Percentiles rank a stretch among this genome's conserved stretches.
These are phyloP conservation scores for Macroglossus sobrinus DNA, from an alignment of 2,113 vertebrate genomes.

Conservation along the genomic window DNA sequence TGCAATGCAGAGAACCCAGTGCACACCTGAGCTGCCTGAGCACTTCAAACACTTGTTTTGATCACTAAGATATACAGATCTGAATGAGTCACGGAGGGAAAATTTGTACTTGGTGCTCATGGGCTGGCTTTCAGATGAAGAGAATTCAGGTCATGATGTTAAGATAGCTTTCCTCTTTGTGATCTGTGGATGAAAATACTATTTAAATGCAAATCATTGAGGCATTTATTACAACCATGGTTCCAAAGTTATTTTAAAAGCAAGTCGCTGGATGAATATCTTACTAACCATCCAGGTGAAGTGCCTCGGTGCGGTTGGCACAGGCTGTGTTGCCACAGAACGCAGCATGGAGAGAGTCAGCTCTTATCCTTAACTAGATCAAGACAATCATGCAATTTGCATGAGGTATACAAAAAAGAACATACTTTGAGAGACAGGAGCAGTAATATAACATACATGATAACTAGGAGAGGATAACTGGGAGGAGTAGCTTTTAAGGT, in stretches of 20 bases:
- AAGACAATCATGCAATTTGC: not conserved
- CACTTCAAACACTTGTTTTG: not conserved
- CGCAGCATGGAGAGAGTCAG: fast-evolving
- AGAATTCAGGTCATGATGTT: conserved; percentile 60
- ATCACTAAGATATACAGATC: not conserved
- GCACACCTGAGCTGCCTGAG: fast-evolving
- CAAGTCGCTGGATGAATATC: not conserved
- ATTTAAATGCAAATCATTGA: conserved; percentile 76
- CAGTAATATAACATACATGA: fast-evolving
- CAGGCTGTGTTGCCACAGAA: fast-evolving
- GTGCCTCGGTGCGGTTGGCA: not conserved
- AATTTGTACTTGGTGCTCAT: not conserved
- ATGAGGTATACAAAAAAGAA: not conserved
- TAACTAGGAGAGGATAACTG: not conserved
- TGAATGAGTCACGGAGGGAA: not conserved
- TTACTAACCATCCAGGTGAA: not conserved
- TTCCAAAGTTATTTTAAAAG: conserved; percentile 56
- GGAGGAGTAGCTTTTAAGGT: not conserved
- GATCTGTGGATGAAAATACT: conserved; percentile 69
- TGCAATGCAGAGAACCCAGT: not conserved
- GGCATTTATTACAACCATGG: conserved; percentile 54
- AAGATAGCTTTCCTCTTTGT: conserved; percentile 61
- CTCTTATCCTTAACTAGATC: too few species aligned
- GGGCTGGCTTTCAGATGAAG: not conserved
- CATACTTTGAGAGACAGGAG: not conserved